phyloP scores from a whole-genome alignment of 2,797 vertebrate genomes.

The Betta splendens region DNA sequence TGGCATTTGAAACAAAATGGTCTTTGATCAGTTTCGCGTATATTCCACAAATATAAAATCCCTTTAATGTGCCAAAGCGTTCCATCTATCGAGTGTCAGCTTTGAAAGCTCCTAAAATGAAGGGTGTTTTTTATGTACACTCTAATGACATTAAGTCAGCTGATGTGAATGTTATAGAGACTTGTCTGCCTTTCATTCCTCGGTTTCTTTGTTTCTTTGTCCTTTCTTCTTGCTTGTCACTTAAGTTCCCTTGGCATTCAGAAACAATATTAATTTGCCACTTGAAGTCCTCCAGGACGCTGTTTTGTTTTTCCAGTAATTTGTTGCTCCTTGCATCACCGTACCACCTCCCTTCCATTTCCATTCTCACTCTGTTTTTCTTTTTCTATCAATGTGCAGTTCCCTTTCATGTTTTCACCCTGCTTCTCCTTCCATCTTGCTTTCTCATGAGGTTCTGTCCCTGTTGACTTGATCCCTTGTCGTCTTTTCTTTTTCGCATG shows the following conservation, averaged over 20 bases:
- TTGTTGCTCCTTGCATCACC: constrained; percentile 12
- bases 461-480: not conserved
- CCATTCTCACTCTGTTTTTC: constrained; percentile 2
- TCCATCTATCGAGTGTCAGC: not conserved
- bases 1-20: not conserved
- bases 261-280: constrained; percentile 57
- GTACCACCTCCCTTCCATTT: not conserved
- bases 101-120: constrained; percentile 1
- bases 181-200: constrained; percentile 2
- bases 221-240: constrained; percentile 16
- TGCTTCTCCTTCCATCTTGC: constrained; percentile 9
- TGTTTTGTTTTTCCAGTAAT: constrained; percentile 42
- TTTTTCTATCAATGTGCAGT: constrained; percentile 33
- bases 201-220: constrained; percentile 12
- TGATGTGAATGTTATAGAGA: not conserved
- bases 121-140: constrained; percentile 19
- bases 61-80: not conserved
- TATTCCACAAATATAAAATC: not conserved
- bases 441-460: constrained; percentile 31
- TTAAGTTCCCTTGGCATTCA: constrained; percentile 31
- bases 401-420: constrained; percentile 17
- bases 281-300: constrained; percentile 42
- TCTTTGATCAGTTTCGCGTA: not conserved
- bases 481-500: not conserved
- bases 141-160: not conserved